Percentiles rank a stretch among this genome's conserved stretches.
These are phyloP conservation scores for Herpailurus yagouaroundi DNA, from an alignment of 2,113 vertebrate species.

Conservation along the genomic window DNA sequence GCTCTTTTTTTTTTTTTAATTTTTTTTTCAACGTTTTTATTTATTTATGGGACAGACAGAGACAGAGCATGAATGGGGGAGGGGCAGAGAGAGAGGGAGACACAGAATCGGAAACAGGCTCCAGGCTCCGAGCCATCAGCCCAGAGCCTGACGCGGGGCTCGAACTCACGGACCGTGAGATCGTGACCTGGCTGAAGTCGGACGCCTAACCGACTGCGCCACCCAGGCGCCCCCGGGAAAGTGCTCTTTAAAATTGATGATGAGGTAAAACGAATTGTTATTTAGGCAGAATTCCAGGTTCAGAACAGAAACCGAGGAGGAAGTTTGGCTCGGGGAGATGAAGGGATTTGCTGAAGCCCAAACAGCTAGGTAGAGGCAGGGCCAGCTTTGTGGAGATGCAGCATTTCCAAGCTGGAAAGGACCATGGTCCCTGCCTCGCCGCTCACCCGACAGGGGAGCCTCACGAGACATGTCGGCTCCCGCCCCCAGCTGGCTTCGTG, in stretches of 20 bases:
- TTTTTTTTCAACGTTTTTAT: no score
- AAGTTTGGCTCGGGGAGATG: not conserved
- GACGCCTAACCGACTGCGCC: no score
- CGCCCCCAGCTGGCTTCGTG: not conserved
- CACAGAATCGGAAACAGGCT: no score
- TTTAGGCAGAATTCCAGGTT: slow-evolving; percentile 9
- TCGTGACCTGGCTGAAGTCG: no score
- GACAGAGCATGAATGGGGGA: no score
- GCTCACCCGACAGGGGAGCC: not conserved
- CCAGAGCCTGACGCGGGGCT: no score
- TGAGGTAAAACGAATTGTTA: not conserved
- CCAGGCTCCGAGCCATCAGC: no score
- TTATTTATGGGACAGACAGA: no score
- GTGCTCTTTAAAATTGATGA: slow-evolving; percentile 15
- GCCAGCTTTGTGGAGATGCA: not conserved
- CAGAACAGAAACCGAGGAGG: not conserved
- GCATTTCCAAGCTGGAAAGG: not conserved
- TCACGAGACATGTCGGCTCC: not conserved
- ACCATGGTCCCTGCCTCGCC: not conserved
- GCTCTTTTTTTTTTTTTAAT: no score
- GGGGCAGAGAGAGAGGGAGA: no score
- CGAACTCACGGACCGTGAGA: no score
- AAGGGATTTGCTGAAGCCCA: not conserved
- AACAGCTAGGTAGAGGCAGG: not conserved
- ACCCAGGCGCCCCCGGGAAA: no score